Base-by-base conservation (phyloP, 2,888 invertebrate species). In the Diaprepes abbreviatus region DNA sequence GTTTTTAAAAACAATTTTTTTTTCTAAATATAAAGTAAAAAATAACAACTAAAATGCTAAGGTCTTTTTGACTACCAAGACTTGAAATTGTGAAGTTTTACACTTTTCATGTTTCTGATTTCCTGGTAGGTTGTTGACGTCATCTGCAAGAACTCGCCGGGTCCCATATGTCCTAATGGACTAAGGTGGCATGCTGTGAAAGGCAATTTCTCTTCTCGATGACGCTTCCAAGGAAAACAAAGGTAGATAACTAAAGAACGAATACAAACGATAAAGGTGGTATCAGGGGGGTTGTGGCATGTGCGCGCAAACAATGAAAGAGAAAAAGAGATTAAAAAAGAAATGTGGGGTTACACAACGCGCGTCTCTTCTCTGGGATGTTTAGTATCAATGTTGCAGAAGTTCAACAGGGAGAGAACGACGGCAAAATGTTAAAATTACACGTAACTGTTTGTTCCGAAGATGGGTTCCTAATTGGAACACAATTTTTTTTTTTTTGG, bases 101-200 rank as follows among this genome's bases (percentile, higher is more conserved):
- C n/a, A n/a, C 24, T 28, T 16, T 14, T 14, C 16, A 14, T 5
- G 14, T 9, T 55, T 62, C 68, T 75, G 73, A 14, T 35, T 6
- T 57, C 74, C 74, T 75, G 73, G n/a, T 73, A 68, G 62, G 59
- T 71, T 74, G 74, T 74, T 74, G 76, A 74, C 74, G 74, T 74
- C 76, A 75, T 74, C 73, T 76, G 72, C 74, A 74, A 75, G 48
- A 50, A 50, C 48, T 50, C 28, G 48, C 28, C n/a, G 28, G 24
- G 48, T 24, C 48, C 28, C 31, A 50, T 50, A 7, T 50, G 14
- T 50, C 9, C 28, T 28, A 14, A 50, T 28, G 48, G 14, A 50
- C 48, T 14, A 28, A 16, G 9, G 28, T 16, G 48, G 14, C 24
- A 45, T 24, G 24, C 24, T 45, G 45, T 12, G 45, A 45, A 12